These are phyloP conservation scores for Liolophura sinensis DNA, from an alignment of 1,140 invertebrate genomes.

Conservation along the genomic window DNA sequence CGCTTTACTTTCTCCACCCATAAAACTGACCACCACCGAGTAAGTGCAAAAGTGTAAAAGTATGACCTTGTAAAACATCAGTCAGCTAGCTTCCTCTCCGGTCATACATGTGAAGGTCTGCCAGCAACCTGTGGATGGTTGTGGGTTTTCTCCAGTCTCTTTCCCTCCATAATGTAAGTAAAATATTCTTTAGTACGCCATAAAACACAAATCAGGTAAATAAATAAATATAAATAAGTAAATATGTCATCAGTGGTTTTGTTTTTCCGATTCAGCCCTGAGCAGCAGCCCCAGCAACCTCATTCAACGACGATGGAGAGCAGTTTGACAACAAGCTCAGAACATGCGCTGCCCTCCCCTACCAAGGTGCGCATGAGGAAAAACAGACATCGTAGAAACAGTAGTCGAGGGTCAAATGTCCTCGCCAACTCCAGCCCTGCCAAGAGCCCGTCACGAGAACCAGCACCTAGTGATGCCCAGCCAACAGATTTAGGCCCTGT, in stretches of 20 bases:
- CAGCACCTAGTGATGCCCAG: constrained; percentile 32
- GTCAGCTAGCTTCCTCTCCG: no score
- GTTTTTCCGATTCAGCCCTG: constrained; percentile 17
- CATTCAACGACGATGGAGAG: constrained; percentile 2
- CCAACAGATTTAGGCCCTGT: constrained; percentile 23
- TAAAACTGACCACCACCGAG: no score
- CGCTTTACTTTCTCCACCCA: no score
- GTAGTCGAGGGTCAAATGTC: constrained; percentile 48
- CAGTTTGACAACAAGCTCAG: constrained; percentile 44
- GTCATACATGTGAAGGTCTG: no score
- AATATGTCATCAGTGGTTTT: no score
- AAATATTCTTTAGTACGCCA: no score
- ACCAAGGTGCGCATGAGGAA: constrained; percentile 48
- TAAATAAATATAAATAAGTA: neutral
- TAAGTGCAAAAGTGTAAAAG: no score
- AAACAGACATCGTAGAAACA: constrained; percentile 48
- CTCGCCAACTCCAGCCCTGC: constrained; percentile 29
- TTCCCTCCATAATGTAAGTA: no score
- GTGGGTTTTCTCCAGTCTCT: no score
- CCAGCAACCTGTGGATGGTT: no score
- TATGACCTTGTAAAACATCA: no score
- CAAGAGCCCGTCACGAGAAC: constrained; percentile 37
- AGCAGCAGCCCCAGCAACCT: constrained; percentile 5
- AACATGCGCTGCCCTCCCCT: constrained; percentile 48
- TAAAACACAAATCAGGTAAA: neutral